Evolutionary conservation across 1,140 invertebrate genomes (phyloP), one percentile per base, ranked within the genome.

Genomic region (Meloidogyne floridensis): DNA sequence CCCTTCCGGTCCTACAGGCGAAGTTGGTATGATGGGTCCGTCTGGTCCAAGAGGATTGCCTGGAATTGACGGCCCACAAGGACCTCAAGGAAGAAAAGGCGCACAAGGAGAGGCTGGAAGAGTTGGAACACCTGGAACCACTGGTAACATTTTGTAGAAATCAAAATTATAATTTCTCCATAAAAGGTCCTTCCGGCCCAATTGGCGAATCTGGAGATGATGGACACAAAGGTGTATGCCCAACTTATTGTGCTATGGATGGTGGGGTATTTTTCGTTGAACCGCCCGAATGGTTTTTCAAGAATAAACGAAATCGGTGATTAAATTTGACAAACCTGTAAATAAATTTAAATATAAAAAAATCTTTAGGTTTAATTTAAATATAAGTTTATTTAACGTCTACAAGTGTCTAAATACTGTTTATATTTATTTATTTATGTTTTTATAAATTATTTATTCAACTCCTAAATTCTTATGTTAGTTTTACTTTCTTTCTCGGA

Each of bases 241-340:
- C 87, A 53, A 88, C 88, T 1, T 90, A 90, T 78, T 89, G 87
- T 71, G 87, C 87, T 9, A 82, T 71, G 42, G 85, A 86, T 59
- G 85, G 85, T n/a, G 85, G 85, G 0, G 86, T 87, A n/a, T 86
- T 86, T 42, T 86, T 86, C 51, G 86, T 87, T 42, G 85, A 86
- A 43, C 83, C 84, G 54, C 84, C 84, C 11, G 88, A 89, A 59
- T 88, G 87, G 87, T 85, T 88, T 77, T 84, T 87, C 20, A 84
- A 86, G 13, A 79, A 79, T 72, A 79, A 72, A 42, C 20, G 65
- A 79, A 79, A 70, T 65, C 20, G 47, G 42, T 69, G 72, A 72
- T 51, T 65, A 20, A 20, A 10, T 69, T 76, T 5, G 42, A n/a
- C 7, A 18, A n/a, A 6, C 59, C 0, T n/a, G 5, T 65, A 0